Base-by-base conservation (phyloP, 2,888 invertebrate species). In the Strigamia crassipes region DNA sequence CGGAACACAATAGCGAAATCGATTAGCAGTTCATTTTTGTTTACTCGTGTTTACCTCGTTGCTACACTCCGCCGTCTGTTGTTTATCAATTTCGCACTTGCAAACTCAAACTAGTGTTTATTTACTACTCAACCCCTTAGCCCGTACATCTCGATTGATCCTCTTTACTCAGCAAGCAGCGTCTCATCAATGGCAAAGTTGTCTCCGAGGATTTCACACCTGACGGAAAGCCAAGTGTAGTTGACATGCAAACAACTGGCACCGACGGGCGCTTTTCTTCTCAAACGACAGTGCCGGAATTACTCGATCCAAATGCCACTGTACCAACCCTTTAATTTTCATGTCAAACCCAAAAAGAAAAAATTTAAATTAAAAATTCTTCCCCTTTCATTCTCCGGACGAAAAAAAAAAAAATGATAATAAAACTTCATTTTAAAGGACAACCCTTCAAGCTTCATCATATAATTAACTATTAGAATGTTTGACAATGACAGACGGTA, bases 121-220 rank as follows among this genome's bases (percentile, higher is more conserved):
- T 73, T 73, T 56, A n/a, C 56, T 56, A 56, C 21, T n/a, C 46
- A 21, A 6, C 9, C 27, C 27, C 10, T 9, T 66, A 27, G 12
- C 73, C 31, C 31, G 31, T 73, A n/a, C n/a, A 73, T 73, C 73
- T 73, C 73, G 3, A 31, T 31, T 73, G 73, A 73, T 73, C 73
- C 73, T 73, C 73, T 73, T 73, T 31, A 73, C 73, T 31, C n/a
- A 27, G 15, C 73, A 27, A 73, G 31, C 73, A 73, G 31, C 31
- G 31, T 31, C 73, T 73, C 73, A 73, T 73, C 61, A 61, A 61
- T 61, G 61, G 61, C 73, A 73, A 73, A 73, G 73, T 73, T 38
- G 73, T 73, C 31, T 73, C 73, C 31, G 31, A 73, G 31, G 31
- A 61, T 61, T 61, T 61, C 12, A 31, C 27, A 73, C 73, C 73